phyloP scores from a whole-genome alignment of 2,888 invertebrate species.

The Poecilobothrus nobilitatus region DNA sequence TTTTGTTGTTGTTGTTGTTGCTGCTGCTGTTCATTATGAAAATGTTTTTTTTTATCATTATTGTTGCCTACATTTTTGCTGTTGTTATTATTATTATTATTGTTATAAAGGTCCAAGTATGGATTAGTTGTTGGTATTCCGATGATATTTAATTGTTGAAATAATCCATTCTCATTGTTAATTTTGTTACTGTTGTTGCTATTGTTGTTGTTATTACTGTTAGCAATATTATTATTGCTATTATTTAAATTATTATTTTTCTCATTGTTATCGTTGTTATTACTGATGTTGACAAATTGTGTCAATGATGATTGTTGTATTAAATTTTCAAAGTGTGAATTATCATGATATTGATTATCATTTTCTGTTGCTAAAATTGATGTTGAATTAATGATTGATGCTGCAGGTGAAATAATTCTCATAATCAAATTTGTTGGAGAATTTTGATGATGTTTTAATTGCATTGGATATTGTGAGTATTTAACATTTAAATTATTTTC shows the following conservation, averaged over 20 bases:
- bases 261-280: conserved; percentile 13
- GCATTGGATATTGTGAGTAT: background rate
- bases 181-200: conserved; percentile 15
- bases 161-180: conserved; percentile 30
- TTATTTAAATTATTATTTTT: conserved; percentile 13
- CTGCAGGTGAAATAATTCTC: conserved; percentile 13
- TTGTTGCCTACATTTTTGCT: background rate
- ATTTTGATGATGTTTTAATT: background rate
- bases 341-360: background rate
- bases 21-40: background rate
- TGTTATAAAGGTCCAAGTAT: background rate
- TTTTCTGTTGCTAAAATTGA: conserved; percentile 12
- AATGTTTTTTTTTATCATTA: conserved; percentile 13
- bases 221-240: conserved; percentile 10
- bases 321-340: conserved; percentile 19
- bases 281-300: conserved; percentile 9
- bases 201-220: background rate
- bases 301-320: conserved; percentile 7
- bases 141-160: conserved; percentile 31
- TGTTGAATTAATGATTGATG: conserved; percentile 14
- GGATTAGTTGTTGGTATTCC: conserved; percentile 23
- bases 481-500: background rate
- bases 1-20: background rate
- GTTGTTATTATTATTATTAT: conserved; percentile 8
- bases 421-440: background rate